Evolutionary conservation across 2,797 vertebrate genomes (phyloP).

Genomic region (Ceryle rudis): DNA sequence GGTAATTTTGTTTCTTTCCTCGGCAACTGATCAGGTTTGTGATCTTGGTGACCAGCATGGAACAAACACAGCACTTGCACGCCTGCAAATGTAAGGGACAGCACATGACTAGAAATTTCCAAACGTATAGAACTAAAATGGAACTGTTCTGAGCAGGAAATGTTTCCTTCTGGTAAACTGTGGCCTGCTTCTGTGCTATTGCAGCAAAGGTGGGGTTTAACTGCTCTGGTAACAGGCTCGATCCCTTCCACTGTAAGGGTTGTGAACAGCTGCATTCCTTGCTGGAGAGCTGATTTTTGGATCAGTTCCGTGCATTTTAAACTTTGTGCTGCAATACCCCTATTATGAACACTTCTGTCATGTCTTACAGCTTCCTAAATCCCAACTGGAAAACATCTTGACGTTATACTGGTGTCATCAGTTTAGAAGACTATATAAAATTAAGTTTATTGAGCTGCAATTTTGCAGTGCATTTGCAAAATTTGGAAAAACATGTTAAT

Average conservation of each 20-base stretch:
- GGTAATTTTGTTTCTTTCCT: not conserved
- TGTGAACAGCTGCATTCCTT: not conserved
- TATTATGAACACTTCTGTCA: not conserved
- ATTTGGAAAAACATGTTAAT: slow-evolving; percentile 9
- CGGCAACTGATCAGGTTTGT: not conserved
- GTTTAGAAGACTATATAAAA: not conserved
- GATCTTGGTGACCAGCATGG: not conserved
- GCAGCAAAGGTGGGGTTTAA: not conserved
- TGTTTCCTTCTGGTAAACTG: not conserved
- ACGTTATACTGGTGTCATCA: slow-evolving; percentile 14
- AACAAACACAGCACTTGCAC: not conserved
- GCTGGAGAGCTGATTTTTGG: not conserved
- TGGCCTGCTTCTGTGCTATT: not conserved
- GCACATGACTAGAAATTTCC: not conserved
- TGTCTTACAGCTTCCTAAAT: not conserved
- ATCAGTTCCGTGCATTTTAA: not conserved
- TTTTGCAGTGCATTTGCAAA: slow-evolving; percentile 1
- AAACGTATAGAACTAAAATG: not conserved
- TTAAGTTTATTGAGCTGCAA: not conserved
- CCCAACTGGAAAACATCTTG: slow-evolving; percentile 25
- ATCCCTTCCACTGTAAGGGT: not conserved
- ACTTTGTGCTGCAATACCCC: slow-evolving; percentile 13
- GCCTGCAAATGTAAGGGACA: not conserved
- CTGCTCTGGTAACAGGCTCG: not conserved
- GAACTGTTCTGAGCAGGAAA: not conserved